Conservation (phyloP, 2,888 invertebrate species). For the Salpingus planirostris region DNA sequence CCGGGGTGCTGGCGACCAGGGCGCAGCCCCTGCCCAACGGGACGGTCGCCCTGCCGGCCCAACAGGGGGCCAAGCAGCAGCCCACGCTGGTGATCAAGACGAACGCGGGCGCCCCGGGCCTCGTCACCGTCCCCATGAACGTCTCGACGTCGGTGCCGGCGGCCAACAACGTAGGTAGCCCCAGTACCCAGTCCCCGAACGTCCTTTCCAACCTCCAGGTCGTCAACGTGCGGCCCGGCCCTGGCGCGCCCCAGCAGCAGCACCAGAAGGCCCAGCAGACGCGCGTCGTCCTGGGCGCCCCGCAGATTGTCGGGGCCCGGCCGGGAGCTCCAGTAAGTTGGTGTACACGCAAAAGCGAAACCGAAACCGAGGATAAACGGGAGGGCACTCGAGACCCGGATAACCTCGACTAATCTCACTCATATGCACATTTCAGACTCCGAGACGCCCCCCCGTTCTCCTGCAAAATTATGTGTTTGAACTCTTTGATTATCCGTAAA, state of each 20-base stretch:
- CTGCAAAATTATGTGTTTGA: too few species aligned
- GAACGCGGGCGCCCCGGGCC: slow-evolving; percentile 36
- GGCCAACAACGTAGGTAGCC: slow-evolving; percentile 43
- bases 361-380: too few species aligned
- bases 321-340: slow-evolving; percentile 70
- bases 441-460: too few species aligned
- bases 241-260: slow-evolving; percentile 58
- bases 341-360: slow-evolving; percentile 30
- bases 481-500: too few species aligned
- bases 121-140: slow-evolving; percentile 57
- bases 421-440: too few species aligned
- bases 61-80: slow-evolving; percentile 20
- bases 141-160: slow-evolving; percentile 48
- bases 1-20: slow-evolving; percentile 46
- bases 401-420: too few species aligned
- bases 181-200: slow-evolving; percentile 37
- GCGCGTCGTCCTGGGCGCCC: slow-evolving; percentile 74
- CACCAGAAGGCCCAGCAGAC: slow-evolving; percentile 69
- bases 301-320: slow-evolving; percentile 72
- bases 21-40: slow-evolving; percentile 50
- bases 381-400: too few species aligned
- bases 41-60: slow-evolving; percentile 50
- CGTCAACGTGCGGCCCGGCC: slow-evolving; percentile 71
- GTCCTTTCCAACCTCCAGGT: slow-evolving; percentile 66
- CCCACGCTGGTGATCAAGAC: slow-evolving; percentile 41